Conservation (phyloP, 2,888 invertebrate genomes). For the Drosophila prostipennis region DNA sequence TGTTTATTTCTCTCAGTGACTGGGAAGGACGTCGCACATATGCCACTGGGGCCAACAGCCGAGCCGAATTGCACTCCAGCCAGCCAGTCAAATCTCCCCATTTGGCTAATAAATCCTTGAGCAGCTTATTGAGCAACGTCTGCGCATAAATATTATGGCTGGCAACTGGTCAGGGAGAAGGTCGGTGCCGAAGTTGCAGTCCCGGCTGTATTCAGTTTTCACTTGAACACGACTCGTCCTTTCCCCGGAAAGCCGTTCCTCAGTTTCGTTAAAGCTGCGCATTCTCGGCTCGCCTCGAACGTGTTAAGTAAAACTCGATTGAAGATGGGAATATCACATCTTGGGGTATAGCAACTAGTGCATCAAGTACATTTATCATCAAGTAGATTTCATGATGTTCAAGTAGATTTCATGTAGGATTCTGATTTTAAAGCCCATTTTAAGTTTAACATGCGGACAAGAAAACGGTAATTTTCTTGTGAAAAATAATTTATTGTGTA, state of each 20-base stretch:
- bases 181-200: conserved; percentile 11
- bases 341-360: not conserved
- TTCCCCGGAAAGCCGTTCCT: not conserved
- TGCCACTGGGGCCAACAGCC: conserved; percentile 45
- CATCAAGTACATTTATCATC: not conserved
- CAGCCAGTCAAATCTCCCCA: conserved; percentile 83
- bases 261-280: conserved; percentile 26
- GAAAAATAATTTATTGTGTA: no score
- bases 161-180: conserved; percentile 59
- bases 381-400: no score
- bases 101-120: conserved; percentile 84
- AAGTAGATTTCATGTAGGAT: no score
- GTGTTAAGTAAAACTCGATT: conserved; percentile 71
- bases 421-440: no score
- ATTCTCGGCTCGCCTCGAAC: conserved; percentile 53
- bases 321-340: conserved; percentile 10
- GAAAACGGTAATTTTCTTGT: no score
- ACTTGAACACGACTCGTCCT: conserved; percentile 50
- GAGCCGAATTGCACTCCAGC: conserved; percentile 2
- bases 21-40: conserved; percentile 59
- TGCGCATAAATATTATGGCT: conserved; percentile 78
- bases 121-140: conserved; percentile 82
- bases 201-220: conserved; percentile 37
- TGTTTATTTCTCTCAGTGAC: conserved; percentile 57
- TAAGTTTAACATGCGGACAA: no score